These are phyloP conservation scores for Oreochromis spilurus DNA, from an alignment of 2,113 vertebrate species.

Conservation along the genomic window DNA sequence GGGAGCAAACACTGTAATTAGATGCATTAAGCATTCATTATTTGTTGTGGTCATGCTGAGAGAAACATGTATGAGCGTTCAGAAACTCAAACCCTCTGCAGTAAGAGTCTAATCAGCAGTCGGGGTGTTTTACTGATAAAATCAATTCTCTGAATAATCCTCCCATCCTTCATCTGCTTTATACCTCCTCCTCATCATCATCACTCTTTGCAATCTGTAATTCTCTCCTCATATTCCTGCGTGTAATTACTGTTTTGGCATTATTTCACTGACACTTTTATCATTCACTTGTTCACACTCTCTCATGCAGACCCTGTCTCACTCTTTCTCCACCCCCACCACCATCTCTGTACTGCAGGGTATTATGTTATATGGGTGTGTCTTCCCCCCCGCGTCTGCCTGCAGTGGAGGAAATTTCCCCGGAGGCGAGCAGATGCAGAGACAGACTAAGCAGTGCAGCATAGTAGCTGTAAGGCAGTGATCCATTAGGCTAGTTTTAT, in stretches of 20 bases:
- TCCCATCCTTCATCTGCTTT: not conserved
- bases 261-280: not conserved
- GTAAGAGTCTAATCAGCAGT: not conserved
- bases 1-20: not conserved
- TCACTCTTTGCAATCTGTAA: not conserved
- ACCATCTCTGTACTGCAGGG: slow-evolving; percentile 10
- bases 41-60: not conserved
- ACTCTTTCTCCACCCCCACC: not conserved
- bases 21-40: not conserved
- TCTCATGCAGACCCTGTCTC: not conserved
- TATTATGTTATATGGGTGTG: slow-evolving; percentile 11
- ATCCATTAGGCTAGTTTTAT: not conserved
- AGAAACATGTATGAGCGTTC: not conserved
- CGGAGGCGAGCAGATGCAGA: not conserved
- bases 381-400: not conserved
- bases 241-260: not conserved
- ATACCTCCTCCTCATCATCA: not conserved
- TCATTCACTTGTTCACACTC: not conserved
- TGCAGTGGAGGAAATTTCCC: slow-evolving; percentile 22
- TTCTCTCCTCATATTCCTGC: not conserved
- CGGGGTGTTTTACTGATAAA: not conserved
- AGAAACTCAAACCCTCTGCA: not conserved
- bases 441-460: not conserved
- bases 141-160: not conserved
- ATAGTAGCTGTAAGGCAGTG: not conserved